A percentile compares a stretch with the other conserved stretches of the same genome.
phyloP scores from a whole-genome alignment of 2,888 invertebrate genomes.

The Panopea generosa region DNA sequence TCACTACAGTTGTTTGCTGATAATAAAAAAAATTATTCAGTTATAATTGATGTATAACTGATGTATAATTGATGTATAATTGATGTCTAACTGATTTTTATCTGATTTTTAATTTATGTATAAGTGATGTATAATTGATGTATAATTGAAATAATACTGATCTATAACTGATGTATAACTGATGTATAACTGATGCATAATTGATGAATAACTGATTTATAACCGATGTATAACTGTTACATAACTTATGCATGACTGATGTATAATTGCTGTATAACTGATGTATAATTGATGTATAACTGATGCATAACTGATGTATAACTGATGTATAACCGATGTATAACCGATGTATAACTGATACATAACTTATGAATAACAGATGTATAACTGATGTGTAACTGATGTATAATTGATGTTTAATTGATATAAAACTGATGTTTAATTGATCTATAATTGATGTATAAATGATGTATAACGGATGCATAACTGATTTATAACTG shows the following conservation, averaged over 20 bases:
- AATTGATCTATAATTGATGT: not conserved
- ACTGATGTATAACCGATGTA: not conserved
- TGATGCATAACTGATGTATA: not conserved
- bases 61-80: not conserved
- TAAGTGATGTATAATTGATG: not conserved
- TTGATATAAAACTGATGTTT: not conserved
- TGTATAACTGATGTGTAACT: not conserved
- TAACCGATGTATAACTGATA: not conserved
- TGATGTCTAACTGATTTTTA: not conserved
- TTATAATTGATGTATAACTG: not conserved
- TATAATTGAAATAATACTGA: too few relatives aligned
- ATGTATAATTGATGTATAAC: not conserved
- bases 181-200: too few relatives aligned
- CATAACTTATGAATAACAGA: not conserved
- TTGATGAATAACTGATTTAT: too few relatives aligned
- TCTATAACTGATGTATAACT: too few relatives aligned
- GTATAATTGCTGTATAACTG: conserved; percentile 1
- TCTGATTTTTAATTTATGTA: not conserved
- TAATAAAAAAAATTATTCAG: too few relatives aligned
- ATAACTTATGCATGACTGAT: not conserved
- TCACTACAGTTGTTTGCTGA: conserved; percentile 22
- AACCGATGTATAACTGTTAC: too few relatives aligned
- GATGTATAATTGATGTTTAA: not conserved
- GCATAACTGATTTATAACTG: too few relatives aligned
- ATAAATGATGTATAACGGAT: too few relatives aligned